Percentiles rank a stretch among this genome's conserved stretches.
Evolutionary conservation across 1,140 invertebrate species (phyloP).

Genomic region (Nasonia longicornis): DNA sequence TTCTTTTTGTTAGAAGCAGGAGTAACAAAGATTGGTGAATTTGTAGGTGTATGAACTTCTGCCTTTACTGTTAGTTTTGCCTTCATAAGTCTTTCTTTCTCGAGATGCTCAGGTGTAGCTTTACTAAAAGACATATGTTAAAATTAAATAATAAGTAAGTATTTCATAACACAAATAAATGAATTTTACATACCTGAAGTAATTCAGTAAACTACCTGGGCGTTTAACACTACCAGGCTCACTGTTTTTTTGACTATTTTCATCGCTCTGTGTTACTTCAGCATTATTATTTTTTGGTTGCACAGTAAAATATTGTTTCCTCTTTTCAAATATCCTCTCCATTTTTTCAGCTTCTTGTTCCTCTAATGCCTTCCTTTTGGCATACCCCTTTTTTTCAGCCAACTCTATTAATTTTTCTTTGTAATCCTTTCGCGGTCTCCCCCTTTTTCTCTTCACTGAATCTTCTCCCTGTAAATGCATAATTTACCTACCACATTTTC

Average conservation of each 20-base stretch:
- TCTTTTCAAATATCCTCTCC: constrained; percentile 53
- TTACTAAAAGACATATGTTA: constrained; percentile 51
- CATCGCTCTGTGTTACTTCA: constrained; percentile 26
- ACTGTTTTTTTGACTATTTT: constrained; percentile 42
- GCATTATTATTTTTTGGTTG: constrained; percentile 50
- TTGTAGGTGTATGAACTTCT: constrained; percentile 53
- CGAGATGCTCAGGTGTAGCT: constrained; percentile 48
- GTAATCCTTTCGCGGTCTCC: constrained; percentile 29
- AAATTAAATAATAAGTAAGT: constrained; percentile 12
- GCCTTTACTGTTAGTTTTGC: constrained; percentile 57
- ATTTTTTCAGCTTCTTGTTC: constrained; percentile 56
- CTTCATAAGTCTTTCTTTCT: constrained; percentile 48
- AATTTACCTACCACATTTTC: not conserved
- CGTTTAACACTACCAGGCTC: constrained; percentile 45
- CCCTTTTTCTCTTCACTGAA: not conserved
- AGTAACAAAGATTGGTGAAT: constrained; percentile 29
- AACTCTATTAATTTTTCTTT: constrained; percentile 52
- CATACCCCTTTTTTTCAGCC: constrained; percentile 56
- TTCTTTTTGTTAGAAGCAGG: constrained; percentile 17
- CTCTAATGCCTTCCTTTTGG: constrained; percentile 57
- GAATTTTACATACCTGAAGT: constrained; percentile 59
- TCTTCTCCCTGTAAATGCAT: not conserved
- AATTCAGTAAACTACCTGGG: constrained; percentile 59
- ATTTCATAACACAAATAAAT: constrained; percentile 29
- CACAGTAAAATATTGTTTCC: constrained; percentile 55